Base-by-base conservation (phyloP, 2,888 invertebrate species). In the Elgonia sp. region DNA sequence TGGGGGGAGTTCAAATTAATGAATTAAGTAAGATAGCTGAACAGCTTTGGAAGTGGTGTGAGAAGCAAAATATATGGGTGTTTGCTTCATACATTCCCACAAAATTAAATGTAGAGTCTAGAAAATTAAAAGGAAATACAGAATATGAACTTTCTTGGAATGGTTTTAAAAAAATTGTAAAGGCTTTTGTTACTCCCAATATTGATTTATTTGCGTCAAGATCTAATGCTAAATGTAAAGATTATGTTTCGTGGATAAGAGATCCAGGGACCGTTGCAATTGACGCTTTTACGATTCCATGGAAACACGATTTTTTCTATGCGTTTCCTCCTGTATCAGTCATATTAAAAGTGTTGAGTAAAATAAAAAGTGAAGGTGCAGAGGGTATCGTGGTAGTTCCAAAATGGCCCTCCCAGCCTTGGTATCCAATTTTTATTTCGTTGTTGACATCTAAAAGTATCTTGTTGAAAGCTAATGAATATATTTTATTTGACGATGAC, bases 321-420 rank as follows among this genome's bases (percentile, higher is more conserved):
- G 67, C 67, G 1, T 67, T 67, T 29, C 67, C 67, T 20, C 67
- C 67, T 2, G 9, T 67, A 3, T n/a, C 42, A 10, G 7, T 67
- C 10, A 67, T 67, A 0, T 5, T 42, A n/a, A 67, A 42, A 67
- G 1, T n/a, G 6, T 18, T 42, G n/a, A n/a, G n/a, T n/a, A n/a
- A n/a, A n/a, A 18, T 18, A 67, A 46, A 57, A 57, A 8, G 20
- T 57, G 1, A 57, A 57, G 16, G n/a, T n/a, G 2, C 20, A 6
- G 57, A 57, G 10, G 57, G 57, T 4, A 57, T 57, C 20, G 57
- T 57, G 0, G 20, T 57, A 1, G 57, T 20, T 8, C 57, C 57
- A 57, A 21, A 57, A 4, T 94, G 91, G 92, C 89, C 89, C 39
- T 83, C 89, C 0, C 93, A 93, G 76, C 90, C 92, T 0, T 91